phyloP scores from a whole-genome alignment of 2,113 vertebrate species.

The Coregonus clupeaformis region DNA sequence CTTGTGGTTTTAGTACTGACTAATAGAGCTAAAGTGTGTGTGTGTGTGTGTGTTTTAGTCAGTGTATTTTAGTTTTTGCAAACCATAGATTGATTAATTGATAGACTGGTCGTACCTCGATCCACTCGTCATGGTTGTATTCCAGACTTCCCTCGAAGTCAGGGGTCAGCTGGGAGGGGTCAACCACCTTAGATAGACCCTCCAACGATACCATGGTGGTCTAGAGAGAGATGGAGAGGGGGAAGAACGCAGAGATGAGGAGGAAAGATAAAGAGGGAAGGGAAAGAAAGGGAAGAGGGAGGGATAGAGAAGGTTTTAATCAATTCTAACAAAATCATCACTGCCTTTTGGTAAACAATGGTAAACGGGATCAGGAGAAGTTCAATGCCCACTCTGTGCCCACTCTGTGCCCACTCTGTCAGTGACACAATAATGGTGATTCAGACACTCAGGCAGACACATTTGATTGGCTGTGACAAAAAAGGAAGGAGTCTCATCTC shows the following conservation, averaged over 20 bases:
- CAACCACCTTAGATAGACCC: constrained; percentile 97
- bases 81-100: background rate
- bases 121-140: constrained; percentile 99
- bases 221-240: constrained; percentile 62
- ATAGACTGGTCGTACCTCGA: constrained; percentile 70
- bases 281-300: background rate
- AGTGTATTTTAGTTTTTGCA: no score
- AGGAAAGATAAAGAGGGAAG: background rate
- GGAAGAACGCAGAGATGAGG: background rate
- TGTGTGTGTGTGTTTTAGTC: no score
- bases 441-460: background rate
- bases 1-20: no score
- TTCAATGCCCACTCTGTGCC: background rate
- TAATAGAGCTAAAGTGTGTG: no score
- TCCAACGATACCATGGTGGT: constrained; percentile 99
- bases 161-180: constrained; percentile 94
- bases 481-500: background rate
- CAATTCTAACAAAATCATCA: background rate
- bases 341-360: background rate
- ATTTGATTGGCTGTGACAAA: background rate
- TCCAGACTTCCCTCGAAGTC: constrained; percentile 98
- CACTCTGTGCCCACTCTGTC: background rate
- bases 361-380: background rate
- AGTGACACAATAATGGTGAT: background rate
- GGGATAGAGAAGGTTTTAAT: background rate